Evolutionary conservation across 2,113 vertebrate species (phyloP).

Genomic region (Arenaria interpres): DNA sequence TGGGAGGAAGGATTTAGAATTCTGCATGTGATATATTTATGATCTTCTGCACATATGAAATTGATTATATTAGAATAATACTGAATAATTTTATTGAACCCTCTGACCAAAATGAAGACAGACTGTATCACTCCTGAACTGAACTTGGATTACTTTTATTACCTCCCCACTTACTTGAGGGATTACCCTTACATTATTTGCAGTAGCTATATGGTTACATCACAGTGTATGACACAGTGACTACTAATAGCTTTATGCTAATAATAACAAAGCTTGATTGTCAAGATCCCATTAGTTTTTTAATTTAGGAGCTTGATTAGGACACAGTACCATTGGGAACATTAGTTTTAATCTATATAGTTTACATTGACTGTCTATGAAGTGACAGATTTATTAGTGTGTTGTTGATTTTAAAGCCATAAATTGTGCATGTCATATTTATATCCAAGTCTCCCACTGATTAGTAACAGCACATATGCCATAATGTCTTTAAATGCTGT

Average conservation of each 20-base stretch:
- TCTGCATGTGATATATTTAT: neutral
- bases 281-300: neutral
- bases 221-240: neutral
- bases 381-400: neutral
- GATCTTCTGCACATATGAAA: neutral
- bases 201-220: neutral
- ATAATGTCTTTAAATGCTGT: neutral
- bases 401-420: neutral
- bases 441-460: neutral
- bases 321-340: neutral
- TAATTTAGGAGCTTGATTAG: neutral
- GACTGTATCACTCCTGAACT: neutral
- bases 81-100: neutral
- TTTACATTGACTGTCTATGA: neutral
- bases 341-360: neutral
- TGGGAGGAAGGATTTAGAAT: neutral
- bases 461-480: neutral
- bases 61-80: neutral
- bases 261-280: neutral
- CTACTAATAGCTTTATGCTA: neutral
- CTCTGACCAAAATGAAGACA: neutral
- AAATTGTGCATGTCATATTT: neutral
- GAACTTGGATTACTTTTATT: neutral
- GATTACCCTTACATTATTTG: neutral
- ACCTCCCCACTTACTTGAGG: neutral